Evolutionary conservation across 2,888 invertebrate species (phyloP).

Genomic region (Tiliacea citrago): DNA sequence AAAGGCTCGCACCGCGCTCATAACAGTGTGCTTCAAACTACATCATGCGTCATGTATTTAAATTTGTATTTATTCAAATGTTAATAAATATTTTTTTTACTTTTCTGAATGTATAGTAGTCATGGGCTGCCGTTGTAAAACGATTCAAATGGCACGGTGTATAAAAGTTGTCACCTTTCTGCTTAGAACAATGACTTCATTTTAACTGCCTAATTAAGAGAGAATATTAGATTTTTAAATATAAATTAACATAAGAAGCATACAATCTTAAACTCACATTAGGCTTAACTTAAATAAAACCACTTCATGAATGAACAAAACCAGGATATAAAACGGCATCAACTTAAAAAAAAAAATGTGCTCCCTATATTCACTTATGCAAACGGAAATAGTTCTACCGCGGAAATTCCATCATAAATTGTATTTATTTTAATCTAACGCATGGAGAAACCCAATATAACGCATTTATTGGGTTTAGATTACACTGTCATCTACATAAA

Average conservation of each 20-base stretch:
- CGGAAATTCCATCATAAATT: not conserved
- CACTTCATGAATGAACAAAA: not conserved
- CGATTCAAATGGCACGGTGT: no score
- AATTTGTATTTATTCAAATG: no score
- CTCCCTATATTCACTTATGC: no score
- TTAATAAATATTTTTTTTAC: no score
- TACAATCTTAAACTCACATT: not conserved
- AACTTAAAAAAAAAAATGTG: not conserved
- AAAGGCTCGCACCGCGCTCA: no score
- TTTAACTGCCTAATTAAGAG: no score
- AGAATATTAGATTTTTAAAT: not conserved
- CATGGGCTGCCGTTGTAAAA: no score
- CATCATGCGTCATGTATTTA: no score
- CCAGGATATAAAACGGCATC: not conserved
- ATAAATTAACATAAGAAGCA: not conserved
- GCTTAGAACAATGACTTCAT: no score
- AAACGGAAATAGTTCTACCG: not conserved
- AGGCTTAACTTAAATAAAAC: not conserved
- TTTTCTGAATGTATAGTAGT: no score
- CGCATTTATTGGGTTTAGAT: conserved; percentile 28
- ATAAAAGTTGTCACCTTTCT: no score
- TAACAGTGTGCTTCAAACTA: no score
- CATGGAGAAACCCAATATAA: conserved; percentile 3
- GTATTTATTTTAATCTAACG: conserved; percentile 22
- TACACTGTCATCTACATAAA: conserved; percentile 32